Evolutionary conservation across 2,113 vertebrate genomes (phyloP), one percentile per base, ranked within the genome.

Genomic region (Pollimyrus isidori): DNA sequence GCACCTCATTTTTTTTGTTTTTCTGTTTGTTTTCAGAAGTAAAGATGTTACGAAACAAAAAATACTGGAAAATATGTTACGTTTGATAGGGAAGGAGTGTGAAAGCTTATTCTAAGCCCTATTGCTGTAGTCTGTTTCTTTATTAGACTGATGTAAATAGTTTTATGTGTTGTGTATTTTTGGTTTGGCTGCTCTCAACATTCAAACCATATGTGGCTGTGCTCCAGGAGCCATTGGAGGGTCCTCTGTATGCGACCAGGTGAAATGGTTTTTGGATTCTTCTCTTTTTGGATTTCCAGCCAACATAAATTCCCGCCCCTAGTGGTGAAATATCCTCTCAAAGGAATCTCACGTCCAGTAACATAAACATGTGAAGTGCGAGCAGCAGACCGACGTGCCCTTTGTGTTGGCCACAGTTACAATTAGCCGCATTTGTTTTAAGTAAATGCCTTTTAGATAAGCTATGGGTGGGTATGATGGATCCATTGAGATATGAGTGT

Each of bases 251-350:
- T 26, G 45, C 10, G n/a, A n/a, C 83, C 83, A 85, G 83, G 83
- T 86, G n/a, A 86, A 86, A 26, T 26, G 48, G 46, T 13, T 50
- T 85, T 85, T 85, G 42, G 83, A 48, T 88, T 58, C 73, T 69
- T 90, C 89, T 82, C 52, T 90, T 87, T 91, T 92, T 91, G 87
- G 92, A 90, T 91, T 89, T 90, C 90, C 88, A 91, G 93, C 92
- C 92, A 92, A 89, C 90, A 93, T 92, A 90, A 93, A 91, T 92
- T 90, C 90, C 90, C 85, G 88, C 88, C 89, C 89, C 88, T 85
- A 10, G 35, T 42, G 35, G 73, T 80, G 35, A 80, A 80, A 80
- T 42, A 42, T 80, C 85, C 62, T 89, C 88, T 82, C 85, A 84
- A 90, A 89, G 80, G 52, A 89, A 53, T 90, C 65, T 90, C 87